Percentiles rank a stretch among this genome's conserved stretches.
Conservation (phyloP, 2,888 invertebrate genomes). For the Acronicta aceris region DNA sequence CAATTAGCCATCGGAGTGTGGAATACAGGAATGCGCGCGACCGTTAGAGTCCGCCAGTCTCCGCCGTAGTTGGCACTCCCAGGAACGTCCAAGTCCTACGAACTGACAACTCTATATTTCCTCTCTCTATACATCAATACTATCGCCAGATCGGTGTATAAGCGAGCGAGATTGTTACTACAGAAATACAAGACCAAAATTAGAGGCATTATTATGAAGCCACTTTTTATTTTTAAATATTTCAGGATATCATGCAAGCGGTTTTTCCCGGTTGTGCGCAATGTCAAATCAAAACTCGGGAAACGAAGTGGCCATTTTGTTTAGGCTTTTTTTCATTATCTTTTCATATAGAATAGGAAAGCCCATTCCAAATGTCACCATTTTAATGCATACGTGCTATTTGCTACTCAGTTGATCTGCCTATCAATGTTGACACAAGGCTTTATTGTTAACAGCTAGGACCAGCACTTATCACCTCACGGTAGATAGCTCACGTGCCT, state of each 20-base stretch:
- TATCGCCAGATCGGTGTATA: conserved; percentile 3
- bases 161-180: conserved; percentile 26
- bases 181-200: conserved; percentile 2
- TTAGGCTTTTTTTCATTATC: too few species aligned
- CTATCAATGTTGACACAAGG: conserved; percentile 61
- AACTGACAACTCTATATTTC: conserved; percentile 25
- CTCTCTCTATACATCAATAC: conserved; percentile 22
- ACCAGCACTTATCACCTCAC: conserved; percentile 64
- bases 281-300: too few species aligned
- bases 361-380: background rate
- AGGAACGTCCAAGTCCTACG: conserved; percentile 49
- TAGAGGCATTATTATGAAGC: conserved; percentile 13
- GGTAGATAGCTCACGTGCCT: conserved; percentile 67
- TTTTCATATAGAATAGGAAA: too few species aligned
- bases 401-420: conserved; percentile 30
- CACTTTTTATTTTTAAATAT: conserved; percentile 36
- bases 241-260: conserved; percentile 9
- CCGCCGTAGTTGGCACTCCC: conserved; percentile 77
- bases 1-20: conserved; percentile 78
- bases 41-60: conserved; percentile 84
- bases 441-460: conserved; percentile 67
- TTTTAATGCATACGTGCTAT: background rate
- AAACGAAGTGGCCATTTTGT: too few species aligned
- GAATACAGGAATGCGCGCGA: conserved; percentile 79
- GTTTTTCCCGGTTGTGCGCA: too few species aligned